Base-by-base conservation (phyloP, 1,140 invertebrate genomes). In the Drosophila sp. region DNA sequence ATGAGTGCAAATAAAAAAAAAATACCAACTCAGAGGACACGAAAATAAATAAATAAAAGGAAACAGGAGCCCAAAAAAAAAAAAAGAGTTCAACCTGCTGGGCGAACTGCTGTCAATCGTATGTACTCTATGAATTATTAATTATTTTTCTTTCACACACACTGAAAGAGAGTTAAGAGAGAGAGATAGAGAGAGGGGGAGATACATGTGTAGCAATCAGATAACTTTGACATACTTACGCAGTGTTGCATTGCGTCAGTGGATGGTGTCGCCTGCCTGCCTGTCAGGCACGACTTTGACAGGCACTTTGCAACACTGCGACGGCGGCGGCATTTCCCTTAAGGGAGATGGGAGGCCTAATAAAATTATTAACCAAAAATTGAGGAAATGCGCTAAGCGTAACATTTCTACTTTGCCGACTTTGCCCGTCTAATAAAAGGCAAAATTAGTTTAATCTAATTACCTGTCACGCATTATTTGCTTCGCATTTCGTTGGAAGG, bases 361-460 rank as follows among this genome's bases (percentile, higher is more conserved):
- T 30, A 41, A 41, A 10, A 30, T 30, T 62, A 50, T 50, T 50
- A 50, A 50, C 44, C 23, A 50, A 50, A 50, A 38, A 23, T 27
- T 23, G 7, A 38, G 57, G 8, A 70, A 67, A 79, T 87, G 64
- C 62, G 68, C 54, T 50, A 58, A 65, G 56, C 66, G 67, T 70
- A 68, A 41, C 32, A 60, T 60, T 61, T 60, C 60, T 40, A 44
- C 50, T 76, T 17, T 17, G 17, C 17, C 17, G 0, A 17, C 35
- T 8, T 10, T 70, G 80, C 83, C 83, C 84, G 78, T 58, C 72
- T 90, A 90, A 90, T 79, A 90, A 90, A 72, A 60, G 30, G 73
- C 76, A 72, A 84, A 90, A 91, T 91, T 90, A 90, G 77, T 83
- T 82, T 85, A 91, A 91, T 91, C 89, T 91, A 91, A 91, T 91